Conservation (phyloP, 2,797 vertebrate genomes). For the Ctenosaura bakeri region DNA sequence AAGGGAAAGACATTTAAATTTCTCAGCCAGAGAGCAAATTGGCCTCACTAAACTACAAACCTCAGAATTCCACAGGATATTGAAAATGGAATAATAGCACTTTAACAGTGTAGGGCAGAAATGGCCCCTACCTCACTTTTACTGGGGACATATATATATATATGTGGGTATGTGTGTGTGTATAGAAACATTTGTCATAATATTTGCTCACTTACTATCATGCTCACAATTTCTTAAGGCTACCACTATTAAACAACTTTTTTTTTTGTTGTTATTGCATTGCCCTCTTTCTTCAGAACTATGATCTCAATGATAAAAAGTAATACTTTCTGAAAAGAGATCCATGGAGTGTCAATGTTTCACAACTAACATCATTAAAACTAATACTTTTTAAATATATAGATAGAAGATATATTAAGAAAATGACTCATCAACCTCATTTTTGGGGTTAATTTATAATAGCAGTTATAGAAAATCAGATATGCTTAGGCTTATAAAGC, state of each 20-base stretch:
- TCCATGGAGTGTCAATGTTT: background rate
- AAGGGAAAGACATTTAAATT: too few species aligned
- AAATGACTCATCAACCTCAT: background rate
- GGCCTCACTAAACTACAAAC: too few species aligned
- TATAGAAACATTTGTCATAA: too few species aligned
- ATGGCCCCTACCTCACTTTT: too few species aligned
- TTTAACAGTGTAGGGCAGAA: too few species aligned
- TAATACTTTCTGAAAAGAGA: background rate
- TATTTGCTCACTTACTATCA: background rate
- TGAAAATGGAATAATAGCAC: too few species aligned
- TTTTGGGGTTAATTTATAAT: background rate
- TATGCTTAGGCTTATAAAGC: background rate
- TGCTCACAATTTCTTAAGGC: background rate
- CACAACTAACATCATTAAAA: constrained; percentile 5
- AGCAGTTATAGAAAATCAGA: background rate
- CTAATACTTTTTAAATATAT: background rate
- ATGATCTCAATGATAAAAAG: background rate
- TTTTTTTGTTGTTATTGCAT: background rate
- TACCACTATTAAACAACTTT: background rate
- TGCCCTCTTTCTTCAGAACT: background rate
- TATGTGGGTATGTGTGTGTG: too few species aligned
- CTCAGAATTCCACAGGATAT: too few species aligned
- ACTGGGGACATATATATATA: too few species aligned
- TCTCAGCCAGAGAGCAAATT: too few species aligned
- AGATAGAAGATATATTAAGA: background rate